Evolutionary conservation across 2,113 vertebrate species (phyloP).

Genomic region (Pycnonotus jocosus): DNA sequence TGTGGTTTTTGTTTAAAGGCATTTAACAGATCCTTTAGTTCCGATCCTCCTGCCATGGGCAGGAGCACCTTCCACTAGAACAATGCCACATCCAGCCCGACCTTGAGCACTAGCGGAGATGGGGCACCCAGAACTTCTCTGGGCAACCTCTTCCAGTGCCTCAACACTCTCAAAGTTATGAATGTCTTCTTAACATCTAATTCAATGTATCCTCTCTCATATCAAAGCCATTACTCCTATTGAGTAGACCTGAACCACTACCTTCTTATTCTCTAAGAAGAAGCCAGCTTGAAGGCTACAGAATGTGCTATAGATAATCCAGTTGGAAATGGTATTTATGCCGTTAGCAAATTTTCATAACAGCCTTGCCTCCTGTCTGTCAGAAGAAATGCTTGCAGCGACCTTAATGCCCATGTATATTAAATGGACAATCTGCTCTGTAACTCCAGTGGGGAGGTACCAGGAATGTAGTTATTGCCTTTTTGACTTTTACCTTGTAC

Average conservation of each 20-base stretch:
- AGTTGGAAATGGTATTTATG: background rate
- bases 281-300: background rate
- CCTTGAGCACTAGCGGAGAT: background rate
- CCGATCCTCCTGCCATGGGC: background rate
- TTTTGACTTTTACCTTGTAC: background rate
- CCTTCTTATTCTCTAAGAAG: background rate
- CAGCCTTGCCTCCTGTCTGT: background rate
- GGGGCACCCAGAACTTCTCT: background rate
- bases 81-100: background rate
- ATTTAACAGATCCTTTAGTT: background rate
- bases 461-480: background rate
- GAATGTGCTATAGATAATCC: background rate
- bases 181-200: background rate
- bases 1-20: background rate
- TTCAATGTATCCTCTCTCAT: background rate
- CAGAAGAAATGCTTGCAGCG: background rate
- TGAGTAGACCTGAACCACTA: background rate
- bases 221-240: background rate
- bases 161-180: background rate
- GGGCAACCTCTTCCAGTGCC: background rate
- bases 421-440: background rate
- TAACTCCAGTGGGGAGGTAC: background rate
- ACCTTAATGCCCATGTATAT: background rate
- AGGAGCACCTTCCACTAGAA: background rate
- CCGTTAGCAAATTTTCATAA: background rate